Conservation (phyloP, 2,113 vertebrate genomes). For the Anguilla rostrata region DNA sequence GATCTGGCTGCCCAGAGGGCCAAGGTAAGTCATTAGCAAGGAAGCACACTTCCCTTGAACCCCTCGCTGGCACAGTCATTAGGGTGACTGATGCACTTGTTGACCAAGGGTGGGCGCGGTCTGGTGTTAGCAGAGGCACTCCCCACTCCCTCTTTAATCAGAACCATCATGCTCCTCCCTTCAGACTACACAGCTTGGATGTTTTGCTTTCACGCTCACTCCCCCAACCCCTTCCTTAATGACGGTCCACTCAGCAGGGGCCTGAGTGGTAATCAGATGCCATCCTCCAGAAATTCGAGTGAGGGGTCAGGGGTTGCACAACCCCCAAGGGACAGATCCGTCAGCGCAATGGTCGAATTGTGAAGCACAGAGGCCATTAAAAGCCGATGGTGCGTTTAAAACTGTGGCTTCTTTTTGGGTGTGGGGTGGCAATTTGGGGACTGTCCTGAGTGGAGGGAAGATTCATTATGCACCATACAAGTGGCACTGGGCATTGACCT, state of each 20-base stretch:
- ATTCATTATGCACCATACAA: neutral
- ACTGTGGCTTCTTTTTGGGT: neutral
- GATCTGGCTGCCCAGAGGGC: neutral
- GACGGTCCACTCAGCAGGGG: neutral
- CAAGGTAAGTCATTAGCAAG: neutral
- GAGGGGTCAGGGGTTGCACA: neutral
- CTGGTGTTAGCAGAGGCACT: neutral
- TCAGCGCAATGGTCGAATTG: neutral
- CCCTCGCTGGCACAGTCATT: slow-evolving; percentile 1
- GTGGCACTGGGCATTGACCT: neutral
- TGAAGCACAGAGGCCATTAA: neutral
- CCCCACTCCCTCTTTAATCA: neutral
- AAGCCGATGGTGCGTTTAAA: neutral
- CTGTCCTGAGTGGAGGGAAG: neutral
- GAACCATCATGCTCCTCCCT: neutral
- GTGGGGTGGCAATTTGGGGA: neutral
- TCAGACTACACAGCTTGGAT: neutral
- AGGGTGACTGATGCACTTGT: slow-evolving; percentile 23
- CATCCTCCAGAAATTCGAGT: neutral
- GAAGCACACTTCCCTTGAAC: slow-evolving; percentile 7
- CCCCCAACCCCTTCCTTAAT: neutral
- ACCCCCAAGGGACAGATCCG: neutral
- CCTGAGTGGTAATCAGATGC: neutral
- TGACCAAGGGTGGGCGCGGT: neutral
- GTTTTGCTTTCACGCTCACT: neutral